Percentiles rank a stretch among this genome's conserved stretches.
Conservation (phyloP, 2,797 vertebrate genomes). For the Pantherophis alleghaniensis region DNA sequence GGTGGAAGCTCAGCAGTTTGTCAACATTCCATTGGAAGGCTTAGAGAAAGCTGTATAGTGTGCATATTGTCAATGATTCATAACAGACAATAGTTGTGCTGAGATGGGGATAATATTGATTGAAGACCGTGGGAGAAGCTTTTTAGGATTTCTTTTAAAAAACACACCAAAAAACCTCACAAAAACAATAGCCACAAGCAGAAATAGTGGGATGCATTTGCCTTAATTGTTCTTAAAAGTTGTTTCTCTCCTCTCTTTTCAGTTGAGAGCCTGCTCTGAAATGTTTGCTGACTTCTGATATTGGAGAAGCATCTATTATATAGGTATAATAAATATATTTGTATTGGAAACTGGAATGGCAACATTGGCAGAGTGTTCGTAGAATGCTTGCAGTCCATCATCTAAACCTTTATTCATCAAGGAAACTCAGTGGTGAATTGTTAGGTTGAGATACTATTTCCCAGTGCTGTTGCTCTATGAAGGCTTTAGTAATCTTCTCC, state of each 20-base stretch:
- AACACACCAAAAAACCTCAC: not conserved
- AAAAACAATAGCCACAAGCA: constrained; percentile 41
- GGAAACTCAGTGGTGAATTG: not conserved
- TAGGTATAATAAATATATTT: not conserved
- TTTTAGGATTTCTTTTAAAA: constrained; percentile 35
- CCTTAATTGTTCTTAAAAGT: constrained; percentile 56
- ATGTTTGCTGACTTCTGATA: constrained; percentile 55
- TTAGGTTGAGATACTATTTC: not conserved
- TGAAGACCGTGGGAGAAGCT: constrained; percentile 62
- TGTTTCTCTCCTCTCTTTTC: constrained; percentile 62
- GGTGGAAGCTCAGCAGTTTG: constrained; percentile 33
- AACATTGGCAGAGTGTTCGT: not conserved
- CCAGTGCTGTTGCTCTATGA: not conserved
- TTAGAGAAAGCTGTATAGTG: constrained; percentile 52
- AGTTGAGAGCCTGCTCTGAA: constrained; percentile 55
- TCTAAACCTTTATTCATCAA: not conserved
- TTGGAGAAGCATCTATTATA: not conserved
- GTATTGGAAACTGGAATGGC: not conserved
- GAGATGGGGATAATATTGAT: constrained; percentile 63
- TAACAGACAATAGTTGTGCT: constrained; percentile 63
- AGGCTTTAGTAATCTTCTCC: not conserved
- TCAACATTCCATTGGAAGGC: constrained; percentile 19
- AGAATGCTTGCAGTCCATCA: not conserved
- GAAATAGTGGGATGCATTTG: constrained; percentile 57
- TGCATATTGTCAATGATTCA: constrained; percentile 56